A percentile compares a stretch with the other conserved stretches of the same genome.
These are phyloP conservation scores for Tetropium fuscum DNA, from an alignment of 2,888 invertebrate genomes.

Conservation along the genomic window DNA sequence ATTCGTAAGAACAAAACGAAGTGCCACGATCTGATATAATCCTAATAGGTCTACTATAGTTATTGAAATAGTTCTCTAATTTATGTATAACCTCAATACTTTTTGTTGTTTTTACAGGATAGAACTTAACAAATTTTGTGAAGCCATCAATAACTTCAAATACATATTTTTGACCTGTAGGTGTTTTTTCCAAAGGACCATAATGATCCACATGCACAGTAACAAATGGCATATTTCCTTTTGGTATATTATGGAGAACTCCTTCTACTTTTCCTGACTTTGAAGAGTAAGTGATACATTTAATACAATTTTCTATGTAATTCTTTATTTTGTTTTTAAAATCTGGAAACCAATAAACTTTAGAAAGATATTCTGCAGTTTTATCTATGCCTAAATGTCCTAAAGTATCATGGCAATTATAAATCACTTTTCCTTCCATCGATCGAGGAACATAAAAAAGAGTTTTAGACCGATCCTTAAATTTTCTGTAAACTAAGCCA, in stretches of 20 bases:
- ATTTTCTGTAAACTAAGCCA: conserved; percentile 26
- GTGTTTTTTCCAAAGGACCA: conserved; percentile 41
- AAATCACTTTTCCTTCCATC: conserved; percentile 48
- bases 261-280: conserved; percentile 44
- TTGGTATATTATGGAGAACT: conserved; percentile 45
- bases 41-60: conserved; percentile 44
- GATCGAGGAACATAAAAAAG: conserved; percentile 38
- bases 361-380: conserved; percentile 44
- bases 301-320: conserved; percentile 49
- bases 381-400: conserved; percentile 54
- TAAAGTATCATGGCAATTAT: conserved; percentile 47
- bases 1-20: conserved; percentile 48
- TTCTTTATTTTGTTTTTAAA: conserved; percentile 44
- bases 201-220: conserved; percentile 50
- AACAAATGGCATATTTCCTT: conserved; percentile 47
- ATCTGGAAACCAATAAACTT: conserved; percentile 54
- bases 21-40: conserved; percentile 52
- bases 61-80: conserved; percentile 42
- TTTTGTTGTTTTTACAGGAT: conserved; percentile 41
- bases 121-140: conserved; percentile 50
- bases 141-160: conserved; percentile 50
- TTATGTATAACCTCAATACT: conserved; percentile 37
- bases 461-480: not conserved
- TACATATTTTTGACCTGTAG: conserved; percentile 38
- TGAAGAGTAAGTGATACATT: conserved; percentile 45